Evolutionary conservation across 92 coral and sea anemone species (phyloP), one percentile per base, ranked within the genome.

Genomic region (Zoanthus solanderi): DNA sequence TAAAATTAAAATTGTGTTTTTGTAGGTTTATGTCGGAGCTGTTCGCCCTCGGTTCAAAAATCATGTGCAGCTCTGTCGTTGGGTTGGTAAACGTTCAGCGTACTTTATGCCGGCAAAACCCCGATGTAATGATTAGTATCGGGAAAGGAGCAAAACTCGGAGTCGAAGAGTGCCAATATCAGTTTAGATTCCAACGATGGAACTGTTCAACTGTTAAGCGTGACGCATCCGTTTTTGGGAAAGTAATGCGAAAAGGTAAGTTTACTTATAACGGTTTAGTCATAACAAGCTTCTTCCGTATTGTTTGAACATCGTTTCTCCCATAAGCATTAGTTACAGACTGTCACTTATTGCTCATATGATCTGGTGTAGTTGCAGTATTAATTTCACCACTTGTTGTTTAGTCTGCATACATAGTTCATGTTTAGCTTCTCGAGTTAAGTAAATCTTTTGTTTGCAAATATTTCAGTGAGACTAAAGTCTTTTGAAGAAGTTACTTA

Each of bases 141-240:
- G 99, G 99, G 10, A 97, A 93, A 79, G 99, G 99, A 10, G 99
- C 99, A 0, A 93, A 97, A 29, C 98, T 92, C 4, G 98, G 99
- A 29, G 94, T 95, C 0, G 93, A 91, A 15, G 96, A 97, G 75
- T 97, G 99, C 48, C 99, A 97, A 86, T 73, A 87, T 32, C 99
- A 97, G 83, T 95, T 97, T 65, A 90, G 83, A 75, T 91, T 90
- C 78, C 97, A 95, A 56, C 90, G 98, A 16, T 97, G 99, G 99
- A 97, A 97, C 81, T 97, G 99, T 44, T 97, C 99, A 0, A 97
- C 99, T 4, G 90, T 95, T 0, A 93, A 94, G 29, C 90, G 96
- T 8, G 99, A 97, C 80, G 94, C 96, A 0, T 91, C 98, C 53
- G 96, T 97, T 46, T 97, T 97, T 77, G 99, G 99, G 53, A 97